Percentiles rank a stretch among this genome's conserved stretches.
Evolutionary conservation across 2,888 invertebrate species (phyloP).

Genomic region (Acanthosepion pharaonis): DNA sequence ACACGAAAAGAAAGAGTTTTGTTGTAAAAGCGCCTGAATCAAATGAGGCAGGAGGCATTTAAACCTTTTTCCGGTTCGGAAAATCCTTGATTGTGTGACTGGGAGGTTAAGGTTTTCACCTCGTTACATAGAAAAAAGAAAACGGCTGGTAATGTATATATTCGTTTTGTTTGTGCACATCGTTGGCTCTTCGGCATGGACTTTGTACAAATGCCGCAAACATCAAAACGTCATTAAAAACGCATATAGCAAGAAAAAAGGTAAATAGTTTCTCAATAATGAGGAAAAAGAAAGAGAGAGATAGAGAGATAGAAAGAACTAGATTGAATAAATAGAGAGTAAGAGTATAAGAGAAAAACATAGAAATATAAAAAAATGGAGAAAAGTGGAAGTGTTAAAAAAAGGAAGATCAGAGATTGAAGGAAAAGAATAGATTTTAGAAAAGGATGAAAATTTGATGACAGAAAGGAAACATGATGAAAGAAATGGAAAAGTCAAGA

Average conservation of each 20-base stretch:
- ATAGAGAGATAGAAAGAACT: neutral
- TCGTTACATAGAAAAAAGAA: neutral
- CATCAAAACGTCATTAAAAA: slow-evolving; percentile 2
- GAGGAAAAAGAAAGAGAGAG: neutral
- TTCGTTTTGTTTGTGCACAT: neutral
- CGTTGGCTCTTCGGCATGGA: neutral
- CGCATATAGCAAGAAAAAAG: neutral
- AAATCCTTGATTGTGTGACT: slow-evolving; percentile 13
- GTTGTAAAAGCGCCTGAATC: neutral
- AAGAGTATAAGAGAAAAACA: neutral
- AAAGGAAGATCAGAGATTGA: too few relatives aligned
- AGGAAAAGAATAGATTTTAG: too few relatives aligned
- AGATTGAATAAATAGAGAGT: neutral
- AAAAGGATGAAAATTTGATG: too few relatives aligned
- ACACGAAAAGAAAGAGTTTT: neutral
- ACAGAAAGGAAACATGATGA: too few relatives aligned
- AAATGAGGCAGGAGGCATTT: neutral
- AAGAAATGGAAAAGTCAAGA: too few relatives aligned
- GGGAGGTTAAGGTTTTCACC: neutral
- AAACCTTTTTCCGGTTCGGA: neutral
- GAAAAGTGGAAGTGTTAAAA: too few relatives aligned
- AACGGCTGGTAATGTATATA: neutral
- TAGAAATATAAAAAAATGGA: too few relatives aligned
- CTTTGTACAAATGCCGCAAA: neutral
- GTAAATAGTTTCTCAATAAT: neutral